A percentile compares a stretch with the other conserved stretches of the same genome.
These are phyloP conservation scores for Criorhina ranunculi DNA, from an alignment of 2,888 invertebrate genomes.

Conservation along the genomic window DNA sequence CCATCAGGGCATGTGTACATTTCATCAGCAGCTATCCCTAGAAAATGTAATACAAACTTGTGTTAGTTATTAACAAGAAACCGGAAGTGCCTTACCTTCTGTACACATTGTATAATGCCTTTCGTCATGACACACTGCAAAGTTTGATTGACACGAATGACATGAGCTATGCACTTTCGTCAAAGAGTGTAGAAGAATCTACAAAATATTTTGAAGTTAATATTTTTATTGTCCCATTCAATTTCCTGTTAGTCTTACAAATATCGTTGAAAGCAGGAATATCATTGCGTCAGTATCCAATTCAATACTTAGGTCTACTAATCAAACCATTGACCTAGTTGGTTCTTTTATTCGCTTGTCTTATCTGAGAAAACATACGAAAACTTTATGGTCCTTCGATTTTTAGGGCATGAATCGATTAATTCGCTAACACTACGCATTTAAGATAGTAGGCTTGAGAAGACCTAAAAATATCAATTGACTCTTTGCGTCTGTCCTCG, in stretches of 20 bases:
- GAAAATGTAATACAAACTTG: too few species aligned
- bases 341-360: conserved; percentile 24
- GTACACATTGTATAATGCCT: conserved; percentile 73
- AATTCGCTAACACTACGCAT: background rate
- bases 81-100: conserved; percentile 34
- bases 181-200: conserved; percentile 27
- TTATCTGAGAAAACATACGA: conserved; percentile 33
- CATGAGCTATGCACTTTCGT: conserved; percentile 51
- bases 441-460: too few species aligned
- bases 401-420: background rate
- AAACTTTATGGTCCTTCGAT: conserved; percentile 7
- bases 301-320: conserved; percentile 7
- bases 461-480: too few species aligned
- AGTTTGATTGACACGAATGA: conserved; percentile 75
- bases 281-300: conserved; percentile 13
- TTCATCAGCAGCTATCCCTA: conserved; percentile 35
- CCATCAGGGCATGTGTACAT: conserved; percentile 69
- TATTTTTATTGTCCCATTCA: background rate
- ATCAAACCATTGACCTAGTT: background rate
- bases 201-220: background rate
- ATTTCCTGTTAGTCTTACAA: conserved; percentile 12
- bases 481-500: too few species aligned
- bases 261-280: background rate
- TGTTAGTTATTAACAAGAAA: background rate
- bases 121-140: conserved; percentile 76